Conservation (phyloP, 1,140 invertebrate genomes). For the Drosophila prosaltans region DNA sequence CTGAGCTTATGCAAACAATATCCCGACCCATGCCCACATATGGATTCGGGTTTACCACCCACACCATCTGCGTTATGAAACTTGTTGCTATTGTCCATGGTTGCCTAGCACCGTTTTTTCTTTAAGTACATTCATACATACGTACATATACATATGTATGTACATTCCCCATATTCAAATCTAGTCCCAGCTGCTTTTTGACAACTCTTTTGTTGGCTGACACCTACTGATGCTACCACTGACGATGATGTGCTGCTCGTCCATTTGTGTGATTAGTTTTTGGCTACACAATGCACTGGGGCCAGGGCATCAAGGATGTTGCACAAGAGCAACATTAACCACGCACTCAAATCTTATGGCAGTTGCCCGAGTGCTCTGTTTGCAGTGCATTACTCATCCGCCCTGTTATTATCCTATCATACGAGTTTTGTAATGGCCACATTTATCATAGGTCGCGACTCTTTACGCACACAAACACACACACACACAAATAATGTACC, state of each 20-base stretch:
- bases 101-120: constrained; percentile 30
- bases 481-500: constrained; percentile 11
- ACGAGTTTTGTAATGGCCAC: constrained; percentile 59
- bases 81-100: constrained; percentile 42
- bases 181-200: constrained; percentile 49
- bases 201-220: constrained; percentile 34
- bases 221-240: constrained; percentile 23
- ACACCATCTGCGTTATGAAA: constrained; percentile 53
- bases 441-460: constrained; percentile 65
- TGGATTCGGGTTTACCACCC: neutral
- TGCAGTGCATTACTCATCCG: constrained; percentile 64
- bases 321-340: constrained; percentile 47
- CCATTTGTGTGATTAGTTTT: constrained; percentile 79
- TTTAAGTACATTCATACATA: constrained; percentile 28
- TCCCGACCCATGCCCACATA: constrained; percentile 9
- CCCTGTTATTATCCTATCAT: constrained; percentile 46
- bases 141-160: constrained; percentile 42
- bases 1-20: constrained; percentile 51
- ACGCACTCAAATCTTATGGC: constrained; percentile 32
- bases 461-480: constrained; percentile 34
- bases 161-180: constrained; percentile 18
- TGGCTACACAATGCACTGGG: constrained; percentile 60
- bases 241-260: constrained; percentile 53
- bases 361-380: constrained; percentile 24
- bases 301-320: constrained; percentile 53